phyloP scores from a whole-genome alignment of 1,140 invertebrate species.

The Monomorium pharaonis region DNA sequence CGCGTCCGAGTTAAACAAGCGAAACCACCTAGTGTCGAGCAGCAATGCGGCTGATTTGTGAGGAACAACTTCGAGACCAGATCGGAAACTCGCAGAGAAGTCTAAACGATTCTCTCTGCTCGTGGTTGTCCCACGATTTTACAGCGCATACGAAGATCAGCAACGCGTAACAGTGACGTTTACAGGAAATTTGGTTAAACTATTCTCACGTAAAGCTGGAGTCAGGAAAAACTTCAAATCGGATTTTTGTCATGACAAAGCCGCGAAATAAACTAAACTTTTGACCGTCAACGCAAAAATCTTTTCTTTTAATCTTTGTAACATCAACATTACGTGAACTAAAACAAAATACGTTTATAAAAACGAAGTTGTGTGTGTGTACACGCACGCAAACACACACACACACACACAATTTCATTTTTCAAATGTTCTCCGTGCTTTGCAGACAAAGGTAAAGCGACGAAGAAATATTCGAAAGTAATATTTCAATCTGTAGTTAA shows the following conservation, averaged over 20 bases:
- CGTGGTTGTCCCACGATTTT: conserved; percentile 34
- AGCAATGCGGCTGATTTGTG: conserved; percentile 45
- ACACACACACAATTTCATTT: too few species aligned
- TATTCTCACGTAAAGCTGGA: not conserved
- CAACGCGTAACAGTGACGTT: not conserved
- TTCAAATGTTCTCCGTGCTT: not conserved
- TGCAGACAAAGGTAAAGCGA: not conserved
- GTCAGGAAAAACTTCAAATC: not conserved
- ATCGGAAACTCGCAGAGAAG: conserved; percentile 30
- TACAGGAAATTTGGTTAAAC: conserved; percentile 15
- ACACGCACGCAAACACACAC: too few species aligned
- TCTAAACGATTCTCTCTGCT: conserved; percentile 21
- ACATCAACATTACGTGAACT: not conserved
- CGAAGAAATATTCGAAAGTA: not conserved
- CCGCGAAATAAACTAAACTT: conserved; percentile 18
- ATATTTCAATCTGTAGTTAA: not conserved
- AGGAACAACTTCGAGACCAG: conserved; percentile 39
- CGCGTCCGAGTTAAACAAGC: conserved; percentile 35
- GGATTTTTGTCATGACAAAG: not conserved
- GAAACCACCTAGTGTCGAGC: conserved; percentile 49
- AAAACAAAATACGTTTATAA: not conserved
- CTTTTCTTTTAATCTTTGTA: not conserved
- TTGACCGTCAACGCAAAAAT: not conserved
- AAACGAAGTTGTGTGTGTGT: too few species aligned
- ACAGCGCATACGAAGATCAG: not conserved